Evolutionary conservation across 2,113 vertebrate genomes (phyloP).

Genomic region (Ornithorhynchus anatinus): DNA sequence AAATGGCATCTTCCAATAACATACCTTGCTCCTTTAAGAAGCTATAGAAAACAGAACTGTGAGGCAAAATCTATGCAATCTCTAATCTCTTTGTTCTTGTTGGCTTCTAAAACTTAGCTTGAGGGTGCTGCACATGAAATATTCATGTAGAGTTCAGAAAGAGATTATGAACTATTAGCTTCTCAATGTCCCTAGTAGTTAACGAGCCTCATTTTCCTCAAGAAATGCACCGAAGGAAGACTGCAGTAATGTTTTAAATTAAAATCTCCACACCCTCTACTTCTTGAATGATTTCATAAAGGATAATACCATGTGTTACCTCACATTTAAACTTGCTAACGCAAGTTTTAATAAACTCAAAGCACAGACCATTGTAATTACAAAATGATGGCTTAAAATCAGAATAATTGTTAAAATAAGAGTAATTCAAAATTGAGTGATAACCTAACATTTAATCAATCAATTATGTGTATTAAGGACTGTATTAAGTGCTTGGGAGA

Average conservation of each 20-base stretch:
- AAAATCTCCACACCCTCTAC: neutral
- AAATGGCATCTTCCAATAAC: too few relatives aligned
- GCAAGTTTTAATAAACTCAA: neutral
- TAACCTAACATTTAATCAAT: too few relatives aligned
- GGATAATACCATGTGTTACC: neutral
- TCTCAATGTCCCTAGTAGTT: neutral
- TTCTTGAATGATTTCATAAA: constrained; percentile 17
- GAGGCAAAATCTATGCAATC: too few relatives aligned
- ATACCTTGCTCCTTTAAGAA: too few relatives aligned
- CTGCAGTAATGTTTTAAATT: neutral
- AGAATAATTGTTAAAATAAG: neutral
- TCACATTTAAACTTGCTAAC: neutral
- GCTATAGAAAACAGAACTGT: too few relatives aligned
- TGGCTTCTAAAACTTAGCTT: neutral
- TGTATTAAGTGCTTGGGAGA: too few relatives aligned
- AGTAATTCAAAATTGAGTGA: neutral
- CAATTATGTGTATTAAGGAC: too few relatives aligned
- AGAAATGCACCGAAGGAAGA: neutral
- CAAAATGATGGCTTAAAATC: constrained; percentile 19
- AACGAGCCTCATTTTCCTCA: neutral
- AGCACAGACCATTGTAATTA: neutral
- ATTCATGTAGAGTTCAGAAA: neutral
- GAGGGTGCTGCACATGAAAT: neutral
- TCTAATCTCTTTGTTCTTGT: too few relatives aligned
- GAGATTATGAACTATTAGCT: neutral